Base-by-base conservation (phyloP, 2,888 invertebrate species). In the Drosophila seclusa region DNA sequence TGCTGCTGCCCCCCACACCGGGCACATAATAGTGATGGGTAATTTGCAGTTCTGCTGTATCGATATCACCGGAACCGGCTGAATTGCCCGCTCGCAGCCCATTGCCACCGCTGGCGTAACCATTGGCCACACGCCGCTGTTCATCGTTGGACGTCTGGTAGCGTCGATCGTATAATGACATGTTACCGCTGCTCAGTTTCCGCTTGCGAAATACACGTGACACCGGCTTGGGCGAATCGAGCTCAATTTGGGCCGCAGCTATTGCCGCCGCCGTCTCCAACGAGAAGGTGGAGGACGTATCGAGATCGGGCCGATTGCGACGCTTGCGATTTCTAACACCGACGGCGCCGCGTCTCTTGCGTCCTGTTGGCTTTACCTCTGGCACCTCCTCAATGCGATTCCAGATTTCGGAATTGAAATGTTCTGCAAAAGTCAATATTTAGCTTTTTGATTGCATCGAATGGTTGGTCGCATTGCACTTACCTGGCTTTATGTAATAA, bases 121-220 rank as follows among this genome's bases (percentile, higher is more conserved):
- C 92, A 75, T 92, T 92, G 24, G 89, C 88, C 32, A 83, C 87
- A 7, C 91, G 90, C 18, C 87, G 85, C 50, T 91, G 87, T 29
- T 91, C 92, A 62, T 91, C 90, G 24, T 58, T 70, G 55, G 89
- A 80, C 13, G 89, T 85, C 64, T 91, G 92, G 55, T 90, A 91
- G 18, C 92, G 92, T 42, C 91, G 89, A 72, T 93, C 93, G 78
- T 93, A 93, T 24, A 93, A 77, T 32, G 93, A 93, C 93, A 93
- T 93, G 42, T 67, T 89, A 58, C 63, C 38, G 42, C 68, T 72
- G 55, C 68, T 55, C 24, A 4, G 72, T 38, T 80, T 76, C 13
- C 87, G 82, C 66, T 90, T 90, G 2, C 82, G 78, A 11, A 62
- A 57, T 31, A 55, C n/a, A 16, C 87, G 78, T 27, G 76, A 21